These are phyloP conservation scores for Erythrocercus mccallii DNA, from an alignment of 2,113 vertebrate species.

Conservation along the genomic window DNA sequence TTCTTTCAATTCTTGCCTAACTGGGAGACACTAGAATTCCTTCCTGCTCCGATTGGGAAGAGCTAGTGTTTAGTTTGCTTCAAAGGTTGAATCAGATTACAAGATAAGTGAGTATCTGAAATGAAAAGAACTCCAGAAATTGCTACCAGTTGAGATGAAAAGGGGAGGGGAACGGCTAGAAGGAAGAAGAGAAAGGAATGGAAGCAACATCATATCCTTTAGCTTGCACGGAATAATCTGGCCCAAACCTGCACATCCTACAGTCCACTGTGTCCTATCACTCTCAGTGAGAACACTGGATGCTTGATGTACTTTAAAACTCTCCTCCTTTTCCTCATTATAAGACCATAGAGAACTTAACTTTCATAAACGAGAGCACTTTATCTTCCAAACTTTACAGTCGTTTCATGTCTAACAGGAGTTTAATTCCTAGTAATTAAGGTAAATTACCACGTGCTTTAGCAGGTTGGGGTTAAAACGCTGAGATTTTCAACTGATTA, in stretches of 20 bases:
- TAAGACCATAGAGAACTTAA: background rate
- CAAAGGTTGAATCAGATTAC: conserved; percentile 61
- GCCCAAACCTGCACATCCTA: background rate
- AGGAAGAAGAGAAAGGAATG: background rate
- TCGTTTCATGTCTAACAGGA: background rate
- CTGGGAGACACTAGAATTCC: background rate
- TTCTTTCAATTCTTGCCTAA: background rate
- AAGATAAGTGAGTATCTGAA: conserved; percentile 44
- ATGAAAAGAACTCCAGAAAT: conserved; percentile 36
- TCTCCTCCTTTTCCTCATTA: background rate
- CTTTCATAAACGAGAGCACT: background rate
- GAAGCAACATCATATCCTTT: background rate
- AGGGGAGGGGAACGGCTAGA: background rate
- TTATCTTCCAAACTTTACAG: background rate
- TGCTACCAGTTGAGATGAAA: background rate
- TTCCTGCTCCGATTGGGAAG: background rate
- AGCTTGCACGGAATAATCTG: background rate
- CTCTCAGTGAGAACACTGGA: background rate
- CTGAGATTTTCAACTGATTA: conserved; percentile 26
- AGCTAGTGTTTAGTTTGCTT: background rate
- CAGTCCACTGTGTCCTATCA: background rate
- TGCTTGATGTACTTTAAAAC: background rate
- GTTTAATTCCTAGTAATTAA: conserved; percentile 39
- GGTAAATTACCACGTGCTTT: background rate
- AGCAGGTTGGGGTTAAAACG: conserved; percentile 40